Conservation (phyloP, 2,888 invertebrate genomes). For the Anarsia innoxiella region DNA sequence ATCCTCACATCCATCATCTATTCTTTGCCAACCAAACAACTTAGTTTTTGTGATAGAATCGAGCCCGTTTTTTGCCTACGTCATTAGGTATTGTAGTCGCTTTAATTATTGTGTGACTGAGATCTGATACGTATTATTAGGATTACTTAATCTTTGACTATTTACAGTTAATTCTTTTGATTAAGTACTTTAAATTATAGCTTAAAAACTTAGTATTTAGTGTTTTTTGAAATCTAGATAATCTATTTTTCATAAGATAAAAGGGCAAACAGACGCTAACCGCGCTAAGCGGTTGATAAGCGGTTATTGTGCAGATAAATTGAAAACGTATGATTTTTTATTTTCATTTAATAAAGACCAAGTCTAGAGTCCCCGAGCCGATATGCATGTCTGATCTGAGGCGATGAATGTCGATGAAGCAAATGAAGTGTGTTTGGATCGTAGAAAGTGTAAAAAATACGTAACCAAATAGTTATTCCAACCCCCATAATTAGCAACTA, state of each 20-base stretch:
- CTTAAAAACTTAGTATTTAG: conserved; percentile 5
- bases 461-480: too few relatives aligned
- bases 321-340: too few relatives aligned
- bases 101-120: conserved; percentile 47
- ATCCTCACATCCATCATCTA: not conserved
- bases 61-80: conserved; percentile 44
- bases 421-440: too few relatives aligned
- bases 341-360: too few relatives aligned
- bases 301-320: too few relatives aligned
- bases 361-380: too few relatives aligned
- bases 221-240: too few relatives aligned
- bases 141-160: not conserved
- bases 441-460: too few relatives aligned
- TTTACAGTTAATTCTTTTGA: not conserved
- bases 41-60: conserved; percentile 39
- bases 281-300: too few relatives aligned
- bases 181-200: not conserved
- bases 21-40: conserved; percentile 24
- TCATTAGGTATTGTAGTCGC: conserved; percentile 55
- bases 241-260: conserved; percentile 15
- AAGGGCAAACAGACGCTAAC: too few relatives aligned
- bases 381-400: too few relatives aligned
- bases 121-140: conserved; percentile 33
- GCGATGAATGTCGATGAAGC: too few relatives aligned
- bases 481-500: not conserved